A percentile compares a stretch with the other conserved stretches of the same genome.
phyloP scores from a whole-genome alignment of 2,797 vertebrate species.

The Tenualosa ilisha region DNA sequence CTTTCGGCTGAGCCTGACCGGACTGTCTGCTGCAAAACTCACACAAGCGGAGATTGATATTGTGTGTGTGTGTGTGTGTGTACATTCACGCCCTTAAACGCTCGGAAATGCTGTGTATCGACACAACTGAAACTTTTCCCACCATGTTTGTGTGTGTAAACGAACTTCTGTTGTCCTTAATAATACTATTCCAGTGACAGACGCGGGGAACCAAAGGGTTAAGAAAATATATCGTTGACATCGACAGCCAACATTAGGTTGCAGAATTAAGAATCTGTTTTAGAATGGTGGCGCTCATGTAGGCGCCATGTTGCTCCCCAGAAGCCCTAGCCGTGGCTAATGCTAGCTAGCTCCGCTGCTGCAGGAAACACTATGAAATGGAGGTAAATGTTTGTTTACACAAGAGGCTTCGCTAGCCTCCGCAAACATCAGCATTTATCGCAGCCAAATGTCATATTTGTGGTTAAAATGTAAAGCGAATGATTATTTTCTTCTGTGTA shows the following conservation, averaged over 20 bases:
- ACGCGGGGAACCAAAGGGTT: neutral
- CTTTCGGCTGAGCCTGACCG: neutral
- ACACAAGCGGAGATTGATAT: neutral
- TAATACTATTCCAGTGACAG: neutral
- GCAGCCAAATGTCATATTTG: neutral
- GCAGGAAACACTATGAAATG: constrained; percentile 15
- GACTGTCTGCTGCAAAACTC: constrained; percentile 10
- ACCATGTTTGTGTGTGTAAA: neutral
- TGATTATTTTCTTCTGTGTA: neutral
- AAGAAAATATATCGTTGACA: neutral
- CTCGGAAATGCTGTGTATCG: neutral
- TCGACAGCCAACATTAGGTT: neutral
- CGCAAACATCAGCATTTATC: neutral
- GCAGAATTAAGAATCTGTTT: constrained; percentile 3
- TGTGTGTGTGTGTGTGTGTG: too few species aligned
- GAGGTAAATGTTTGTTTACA: constrained; percentile 21
- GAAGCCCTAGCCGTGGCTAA: neutral
- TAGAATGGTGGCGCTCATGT: constrained; percentile 10
- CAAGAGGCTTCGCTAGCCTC: neutral
- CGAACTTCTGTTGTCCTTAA: neutral
- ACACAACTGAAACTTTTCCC: constrained; percentile 8
- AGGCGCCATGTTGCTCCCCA: constrained; percentile 51
- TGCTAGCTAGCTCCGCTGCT: neutral
- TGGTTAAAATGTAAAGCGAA: neutral
- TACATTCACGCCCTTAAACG: constrained; percentile 18